Conservation (phyloP, 2,888 invertebrate genomes). For the Andrena dorsata region DNA sequence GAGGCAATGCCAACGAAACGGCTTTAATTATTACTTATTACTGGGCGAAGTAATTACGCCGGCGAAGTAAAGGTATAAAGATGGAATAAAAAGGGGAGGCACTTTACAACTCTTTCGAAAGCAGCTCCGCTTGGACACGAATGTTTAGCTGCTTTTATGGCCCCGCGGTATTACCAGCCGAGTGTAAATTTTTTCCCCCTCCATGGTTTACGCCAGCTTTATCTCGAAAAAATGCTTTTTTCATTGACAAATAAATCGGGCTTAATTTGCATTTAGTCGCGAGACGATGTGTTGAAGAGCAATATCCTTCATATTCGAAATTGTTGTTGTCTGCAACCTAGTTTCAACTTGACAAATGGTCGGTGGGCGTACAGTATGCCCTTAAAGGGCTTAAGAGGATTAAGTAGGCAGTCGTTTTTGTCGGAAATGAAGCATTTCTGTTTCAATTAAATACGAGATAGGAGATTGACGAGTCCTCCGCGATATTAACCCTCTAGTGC, state of each 20-base stretch:
- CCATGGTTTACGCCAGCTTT: conserved; percentile 16
- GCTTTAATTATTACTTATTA: conserved; percentile 64
- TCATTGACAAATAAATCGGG: not conserved
- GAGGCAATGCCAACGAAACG: conserved; percentile 26
- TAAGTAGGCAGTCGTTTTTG: too few species aligned
- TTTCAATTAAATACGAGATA: too few species aligned
- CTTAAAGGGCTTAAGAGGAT: too few species aligned
- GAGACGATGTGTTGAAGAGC: too few species aligned
- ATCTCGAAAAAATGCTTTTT: not conserved
- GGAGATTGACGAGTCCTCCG: too few species aligned
- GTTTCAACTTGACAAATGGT: too few species aligned
- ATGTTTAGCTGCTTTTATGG: conserved; percentile 38
- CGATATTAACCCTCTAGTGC: too few species aligned
- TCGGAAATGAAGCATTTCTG: too few species aligned
- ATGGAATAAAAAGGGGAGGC: conserved; percentile 39
- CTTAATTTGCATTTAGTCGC: too few species aligned
- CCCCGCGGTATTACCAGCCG: not conserved
- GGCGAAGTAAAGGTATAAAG: conserved; percentile 30
- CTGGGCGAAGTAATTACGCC: conserved; percentile 53
- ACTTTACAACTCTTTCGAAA: conserved; percentile 46
- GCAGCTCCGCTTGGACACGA: conserved; percentile 22
- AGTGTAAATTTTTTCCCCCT: conserved; percentile 26
- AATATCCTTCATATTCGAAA: too few species aligned
- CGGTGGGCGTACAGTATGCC: too few species aligned
- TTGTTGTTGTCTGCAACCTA: too few species aligned